Evolutionary conservation across 2,888 invertebrate genomes (phyloP).

Genomic region (Drosophila mimica): DNA sequence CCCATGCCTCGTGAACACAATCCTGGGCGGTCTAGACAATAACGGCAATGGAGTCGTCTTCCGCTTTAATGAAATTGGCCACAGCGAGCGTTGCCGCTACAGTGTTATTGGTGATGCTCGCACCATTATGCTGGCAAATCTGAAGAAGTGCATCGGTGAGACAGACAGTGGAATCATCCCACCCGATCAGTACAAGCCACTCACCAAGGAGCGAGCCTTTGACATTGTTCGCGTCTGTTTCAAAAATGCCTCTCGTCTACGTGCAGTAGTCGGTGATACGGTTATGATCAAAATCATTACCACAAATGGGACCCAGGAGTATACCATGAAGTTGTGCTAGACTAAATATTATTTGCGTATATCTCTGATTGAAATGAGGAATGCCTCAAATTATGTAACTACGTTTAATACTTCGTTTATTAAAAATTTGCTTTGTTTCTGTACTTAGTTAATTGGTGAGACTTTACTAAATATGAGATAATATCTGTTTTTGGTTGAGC

Average conservation of each 20-base stretch:
- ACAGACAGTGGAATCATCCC: too few species aligned
- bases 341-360: background rate
- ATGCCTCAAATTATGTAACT: background rate
- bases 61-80: background rate
- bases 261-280: background rate
- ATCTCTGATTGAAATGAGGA: background rate
- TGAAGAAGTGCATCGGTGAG: background rate
- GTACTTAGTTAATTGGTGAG: background rate
- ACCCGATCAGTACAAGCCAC: background rate
- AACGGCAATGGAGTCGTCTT: background rate
- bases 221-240: background rate
- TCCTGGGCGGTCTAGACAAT: background rate
- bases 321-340: background rate
- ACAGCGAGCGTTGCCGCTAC: background rate
- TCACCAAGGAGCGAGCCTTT: background rate
- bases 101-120: background rate
- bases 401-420: background rate
- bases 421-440: background rate
- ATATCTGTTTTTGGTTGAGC: too few species aligned
- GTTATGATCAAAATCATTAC: background rate
- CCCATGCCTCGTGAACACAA: background rate
- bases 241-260: background rate
- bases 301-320: background rate
- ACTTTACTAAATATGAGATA: too few species aligned
- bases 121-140: background rate